These are phyloP conservation scores for Amphiura filiformis DNA, from an alignment of 35 echinoderm and acorn worm species.

Conservation along the genomic window DNA sequence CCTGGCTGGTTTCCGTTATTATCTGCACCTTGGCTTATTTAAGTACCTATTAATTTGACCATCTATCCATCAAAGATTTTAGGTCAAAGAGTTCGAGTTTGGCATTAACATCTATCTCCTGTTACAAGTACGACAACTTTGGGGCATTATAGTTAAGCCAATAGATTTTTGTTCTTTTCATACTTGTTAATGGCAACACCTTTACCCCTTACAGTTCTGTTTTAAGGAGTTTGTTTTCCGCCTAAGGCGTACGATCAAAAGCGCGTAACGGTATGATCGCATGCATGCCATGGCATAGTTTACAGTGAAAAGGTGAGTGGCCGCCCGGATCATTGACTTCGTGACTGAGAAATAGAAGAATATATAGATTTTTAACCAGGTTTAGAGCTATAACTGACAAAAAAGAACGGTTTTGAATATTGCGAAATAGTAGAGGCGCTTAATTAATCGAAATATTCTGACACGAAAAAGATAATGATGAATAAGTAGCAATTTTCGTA, in stretches of 20 bases:
- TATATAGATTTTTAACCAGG: no score
- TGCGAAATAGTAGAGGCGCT: no score
- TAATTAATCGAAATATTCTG: no score
- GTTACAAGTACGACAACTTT: constrained; percentile 4
- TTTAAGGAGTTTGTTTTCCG: neutral
- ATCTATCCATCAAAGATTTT: constrained; percentile 4
- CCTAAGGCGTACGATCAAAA: neutral
- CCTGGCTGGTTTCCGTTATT: no score
- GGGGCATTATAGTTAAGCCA: neutral
- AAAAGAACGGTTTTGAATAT: no score
- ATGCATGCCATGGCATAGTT: neutral
- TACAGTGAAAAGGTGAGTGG: neutral
- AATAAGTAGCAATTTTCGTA: no score
- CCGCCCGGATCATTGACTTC: neutral
- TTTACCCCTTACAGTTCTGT: neutral
- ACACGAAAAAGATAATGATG: no score
- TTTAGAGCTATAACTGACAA: no score
- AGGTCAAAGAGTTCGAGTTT: neutral
- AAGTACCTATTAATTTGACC: no score
- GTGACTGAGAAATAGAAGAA: no score
- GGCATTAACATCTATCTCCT: neutral
- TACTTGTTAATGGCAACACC: neutral
- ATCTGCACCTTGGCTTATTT: no score
- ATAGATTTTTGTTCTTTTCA: neutral
- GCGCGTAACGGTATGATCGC: neutral